Evolutionary conservation across 2,113 vertebrate genomes (phyloP).

Genomic region (Oncorhynchus tshawytscha): DNA sequence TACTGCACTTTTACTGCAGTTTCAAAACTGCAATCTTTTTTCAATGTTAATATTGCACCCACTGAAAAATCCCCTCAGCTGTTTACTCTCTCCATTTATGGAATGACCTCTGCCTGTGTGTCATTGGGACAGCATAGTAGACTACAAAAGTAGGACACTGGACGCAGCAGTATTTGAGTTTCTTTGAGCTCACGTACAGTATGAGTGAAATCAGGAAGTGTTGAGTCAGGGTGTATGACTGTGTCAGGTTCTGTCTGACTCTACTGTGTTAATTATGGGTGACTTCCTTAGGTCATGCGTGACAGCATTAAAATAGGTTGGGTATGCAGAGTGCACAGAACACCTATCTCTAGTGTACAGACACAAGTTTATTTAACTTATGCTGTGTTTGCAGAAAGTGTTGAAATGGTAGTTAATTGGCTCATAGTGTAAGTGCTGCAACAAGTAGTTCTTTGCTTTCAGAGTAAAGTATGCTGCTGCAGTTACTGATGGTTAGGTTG

Average conservation of each 20-base stretch:
- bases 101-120: neutral
- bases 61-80: neutral
- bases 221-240: constrained; percentile 10
- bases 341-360: neutral
- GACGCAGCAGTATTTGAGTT: neutral
- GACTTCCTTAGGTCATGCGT: neutral
- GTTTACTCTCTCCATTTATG: neutral
- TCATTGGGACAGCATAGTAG: neutral
- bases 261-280: constrained; percentile 8
- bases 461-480: too few species aligned
- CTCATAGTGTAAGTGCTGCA: too few species aligned
- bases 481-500: too few species aligned
- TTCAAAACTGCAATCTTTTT: too few species aligned
- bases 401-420: too few species aligned
- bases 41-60: too few species aligned
- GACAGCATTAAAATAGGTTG: neutral
- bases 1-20: too few species aligned
- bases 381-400: too few species aligned
- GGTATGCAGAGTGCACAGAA: neutral
- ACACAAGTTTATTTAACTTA: too few species aligned
- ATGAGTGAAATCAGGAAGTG: neutral
- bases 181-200: neutral
- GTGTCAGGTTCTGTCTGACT: neutral
- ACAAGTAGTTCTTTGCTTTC: too few species aligned
- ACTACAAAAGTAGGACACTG: neutral